Conservation (phyloP, 2,888 invertebrate species). For the Criorhina ranunculi region DNA sequence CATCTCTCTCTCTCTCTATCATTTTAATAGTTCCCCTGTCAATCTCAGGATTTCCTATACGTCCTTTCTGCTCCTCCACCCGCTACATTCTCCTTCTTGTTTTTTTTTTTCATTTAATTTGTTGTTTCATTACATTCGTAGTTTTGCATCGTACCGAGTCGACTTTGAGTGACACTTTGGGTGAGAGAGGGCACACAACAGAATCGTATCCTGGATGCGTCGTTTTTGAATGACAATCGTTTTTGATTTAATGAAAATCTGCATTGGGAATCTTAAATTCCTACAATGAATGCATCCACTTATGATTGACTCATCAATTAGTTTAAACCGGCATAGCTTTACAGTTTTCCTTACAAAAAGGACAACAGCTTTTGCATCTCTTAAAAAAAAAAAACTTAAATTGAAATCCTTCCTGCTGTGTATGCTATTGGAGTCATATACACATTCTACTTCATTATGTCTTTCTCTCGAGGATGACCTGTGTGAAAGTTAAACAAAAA, state of each 20-base stretch:
- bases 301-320: background rate
- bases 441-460: slow-evolving; percentile 43
- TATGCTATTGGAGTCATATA: background rate
- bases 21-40: slow-evolving; percentile 63
- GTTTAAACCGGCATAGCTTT: background rate
- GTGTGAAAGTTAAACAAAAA: slow-evolving; percentile 49
- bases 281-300: background rate
- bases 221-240: slow-evolving; percentile 9
- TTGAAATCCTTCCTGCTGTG: slow-evolving; percentile 57
- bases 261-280: background rate
- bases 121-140: slow-evolving; percentile 58
- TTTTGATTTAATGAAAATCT: slow-evolving; percentile 21
- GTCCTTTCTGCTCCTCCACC: too few species aligned
- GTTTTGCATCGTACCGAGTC: slow-evolving; percentile 5
- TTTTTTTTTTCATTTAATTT: slow-evolving; percentile 41
- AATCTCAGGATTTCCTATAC: slow-evolving; percentile 48
- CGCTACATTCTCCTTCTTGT: background rate
- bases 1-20: slow-evolving; percentile 35
- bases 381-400: slow-evolving; percentile 51
- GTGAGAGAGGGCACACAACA: background rate
- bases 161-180: slow-evolving; percentile 46
- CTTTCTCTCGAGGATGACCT: slow-evolving; percentile 48
- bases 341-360: background rate
- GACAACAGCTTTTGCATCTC: background rate
- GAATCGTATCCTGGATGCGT: background rate